A percentile compares a stretch with the other conserved stretches of the same genome.
These are phyloP conservation scores for Deroplatys truncata DNA, from an alignment of 2,888 invertebrate species.

Conservation along the genomic window DNA sequence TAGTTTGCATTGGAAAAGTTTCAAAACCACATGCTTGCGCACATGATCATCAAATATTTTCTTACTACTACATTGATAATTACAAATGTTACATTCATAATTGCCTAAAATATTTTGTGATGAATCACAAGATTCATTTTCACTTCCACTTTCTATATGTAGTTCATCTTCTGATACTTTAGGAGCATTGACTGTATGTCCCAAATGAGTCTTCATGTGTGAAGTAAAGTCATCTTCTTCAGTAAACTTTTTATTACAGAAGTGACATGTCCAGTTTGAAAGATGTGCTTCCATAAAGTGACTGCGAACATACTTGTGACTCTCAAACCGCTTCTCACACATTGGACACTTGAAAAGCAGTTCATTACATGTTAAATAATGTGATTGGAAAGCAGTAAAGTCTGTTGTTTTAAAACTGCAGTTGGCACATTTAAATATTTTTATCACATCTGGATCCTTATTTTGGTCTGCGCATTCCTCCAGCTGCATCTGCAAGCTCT, in stretches of 20 bases:
- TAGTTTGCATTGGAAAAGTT: constrained; percentile 23
- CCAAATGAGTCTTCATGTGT: constrained; percentile 29
- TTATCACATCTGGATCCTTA: constrained; percentile 31
- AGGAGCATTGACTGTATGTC: not conserved
- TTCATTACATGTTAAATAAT: constrained; percentile 43
- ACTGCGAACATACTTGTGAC: constrained; percentile 16
- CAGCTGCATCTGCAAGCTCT: not conserved
- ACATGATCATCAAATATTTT: constrained; percentile 21
- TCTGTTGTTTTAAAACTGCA: constrained; percentile 48
- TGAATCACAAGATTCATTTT: not conserved
- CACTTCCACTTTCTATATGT: not conserved
- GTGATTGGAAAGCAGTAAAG: constrained; percentile 45
- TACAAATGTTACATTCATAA: constrained; percentile 28
- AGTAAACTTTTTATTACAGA: constrained; percentile 27
- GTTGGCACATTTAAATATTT: constrained; percentile 46
- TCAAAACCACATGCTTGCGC: constrained; percentile 25
- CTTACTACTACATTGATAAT: constrained; percentile 18
- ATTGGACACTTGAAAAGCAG: constrained; percentile 37
- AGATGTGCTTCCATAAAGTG: constrained; percentile 28
- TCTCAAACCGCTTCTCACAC: constrained; percentile 27
- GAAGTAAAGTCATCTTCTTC: constrained; percentile 29
- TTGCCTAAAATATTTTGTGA: not conserved
- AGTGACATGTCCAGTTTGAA: constrained; percentile 28
- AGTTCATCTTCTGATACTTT: constrained; percentile 1
- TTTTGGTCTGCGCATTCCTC: not conserved